These are phyloP conservation scores for Triplophysa tibetana DNA, from an alignment of 2,113 vertebrate genomes.

Conservation along the genomic window DNA sequence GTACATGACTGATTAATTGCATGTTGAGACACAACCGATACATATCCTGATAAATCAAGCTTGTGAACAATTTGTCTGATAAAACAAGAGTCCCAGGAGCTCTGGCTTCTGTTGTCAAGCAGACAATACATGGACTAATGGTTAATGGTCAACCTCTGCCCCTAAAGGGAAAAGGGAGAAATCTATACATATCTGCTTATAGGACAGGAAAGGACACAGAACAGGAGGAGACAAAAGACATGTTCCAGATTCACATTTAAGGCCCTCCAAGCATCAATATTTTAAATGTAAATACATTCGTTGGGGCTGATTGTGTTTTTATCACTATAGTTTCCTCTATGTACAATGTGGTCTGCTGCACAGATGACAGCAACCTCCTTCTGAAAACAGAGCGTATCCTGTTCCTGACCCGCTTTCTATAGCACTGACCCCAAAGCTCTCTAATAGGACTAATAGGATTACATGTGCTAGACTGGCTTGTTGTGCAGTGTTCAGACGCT, in stretches of 20 bases:
- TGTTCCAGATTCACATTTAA: constrained; percentile 64
- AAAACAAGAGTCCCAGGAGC: constrained; percentile 1
- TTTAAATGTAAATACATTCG: constrained; percentile 39
- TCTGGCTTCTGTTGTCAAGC: constrained; percentile 33
- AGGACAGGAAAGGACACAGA: constrained; percentile 61
- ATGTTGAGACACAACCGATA: too few species aligned
- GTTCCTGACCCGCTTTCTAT: constrained; percentile 12
- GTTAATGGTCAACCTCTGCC: constrained; percentile 57
- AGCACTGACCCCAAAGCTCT: background rate
- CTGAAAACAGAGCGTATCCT: constrained; percentile 40
- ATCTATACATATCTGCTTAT: constrained; percentile 56
- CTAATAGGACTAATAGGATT: constrained; percentile 32
- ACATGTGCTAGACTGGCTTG: constrained; percentile 16
- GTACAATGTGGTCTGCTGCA: background rate
- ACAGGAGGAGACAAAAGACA: constrained; percentile 57
- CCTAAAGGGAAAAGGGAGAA: constrained; percentile 32
- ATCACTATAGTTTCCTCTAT: constrained; percentile 29
- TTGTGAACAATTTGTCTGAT: too few species aligned
- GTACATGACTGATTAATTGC: too few species aligned
- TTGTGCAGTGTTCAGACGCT: background rate
- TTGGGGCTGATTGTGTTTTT: constrained; percentile 54
- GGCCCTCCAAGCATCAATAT: constrained; percentile 62
- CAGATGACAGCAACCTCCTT: background rate
- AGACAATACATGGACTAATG: constrained; percentile 47
- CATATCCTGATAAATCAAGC: too few species aligned